These are phyloP conservation scores for Archilochus colubris DNA, from an alignment of 2,113 vertebrate genomes.

Conservation along the genomic window DNA sequence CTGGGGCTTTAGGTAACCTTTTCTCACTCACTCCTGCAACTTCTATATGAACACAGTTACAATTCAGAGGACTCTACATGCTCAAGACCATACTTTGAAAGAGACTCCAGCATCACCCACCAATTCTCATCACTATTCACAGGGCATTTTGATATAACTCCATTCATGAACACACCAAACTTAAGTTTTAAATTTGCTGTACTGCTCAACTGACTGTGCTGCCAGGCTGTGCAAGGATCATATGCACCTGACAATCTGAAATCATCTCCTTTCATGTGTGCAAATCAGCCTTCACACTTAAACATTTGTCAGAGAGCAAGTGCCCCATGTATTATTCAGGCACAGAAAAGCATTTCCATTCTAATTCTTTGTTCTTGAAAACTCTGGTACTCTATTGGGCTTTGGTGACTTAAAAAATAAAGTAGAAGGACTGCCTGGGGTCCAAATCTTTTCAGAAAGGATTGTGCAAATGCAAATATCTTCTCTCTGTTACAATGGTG, in stretches of 20 bases:
- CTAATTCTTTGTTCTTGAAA: not conserved
- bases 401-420: not conserved
- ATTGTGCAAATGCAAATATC: not conserved
- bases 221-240: not conserved
- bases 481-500: not conserved
- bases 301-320: not conserved
- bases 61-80: not conserved
- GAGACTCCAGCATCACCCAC: not conserved
- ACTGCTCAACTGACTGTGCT: not conserved
- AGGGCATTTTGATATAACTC: not conserved
- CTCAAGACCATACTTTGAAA: not conserved
- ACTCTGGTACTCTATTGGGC: not conserved
- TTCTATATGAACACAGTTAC: not conserved
- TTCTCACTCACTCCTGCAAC: not conserved
- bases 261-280: not conserved
- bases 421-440: not conserved
- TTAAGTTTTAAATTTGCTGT: not conserved
- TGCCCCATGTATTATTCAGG: not conserved
- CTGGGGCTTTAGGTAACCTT: not conserved
- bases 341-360: not conserved
- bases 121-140: accelerated
- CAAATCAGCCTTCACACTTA: not conserved
- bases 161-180: not conserved
- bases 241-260: not conserved
- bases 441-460: not conserved